A percentile compares a stretch with the other conserved stretches of the same genome.
These are phyloP conservation scores for Pelodiscus sinensis DNA, from an alignment of 2,113 vertebrate genomes.

Conservation along the genomic window DNA sequence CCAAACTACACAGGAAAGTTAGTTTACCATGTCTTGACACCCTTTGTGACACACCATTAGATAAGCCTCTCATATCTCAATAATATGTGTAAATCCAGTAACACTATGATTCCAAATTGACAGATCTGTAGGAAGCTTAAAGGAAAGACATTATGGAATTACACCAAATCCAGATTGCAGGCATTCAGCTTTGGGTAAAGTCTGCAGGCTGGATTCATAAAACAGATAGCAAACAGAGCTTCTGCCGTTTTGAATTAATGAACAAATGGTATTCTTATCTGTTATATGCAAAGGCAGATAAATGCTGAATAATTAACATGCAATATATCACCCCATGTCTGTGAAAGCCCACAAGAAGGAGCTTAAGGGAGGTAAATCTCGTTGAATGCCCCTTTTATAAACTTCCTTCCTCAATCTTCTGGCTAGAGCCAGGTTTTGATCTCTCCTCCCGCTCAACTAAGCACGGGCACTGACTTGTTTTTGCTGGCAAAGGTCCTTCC, in stretches of 20 bases:
- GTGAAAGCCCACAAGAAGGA: conserved; percentile 7
- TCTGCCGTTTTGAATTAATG: not conserved
- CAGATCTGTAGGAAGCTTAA: conserved; percentile 27
- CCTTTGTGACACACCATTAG: conserved; percentile 13
- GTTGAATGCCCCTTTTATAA: not conserved
- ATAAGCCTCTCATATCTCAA: conserved; percentile 37
- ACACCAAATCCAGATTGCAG: conserved; percentile 2
- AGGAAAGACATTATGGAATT: not conserved
- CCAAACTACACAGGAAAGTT: not conserved
- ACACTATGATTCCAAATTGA: conserved; percentile 45
- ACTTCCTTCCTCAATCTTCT: not conserved
- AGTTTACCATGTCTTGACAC: conserved; percentile 42
- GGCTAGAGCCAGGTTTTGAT: not conserved
- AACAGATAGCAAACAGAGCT: not conserved
- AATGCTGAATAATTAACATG: not conserved
- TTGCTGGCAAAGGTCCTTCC: too few relatives aligned
- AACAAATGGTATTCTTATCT: not conserved
- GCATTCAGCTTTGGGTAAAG: not conserved
- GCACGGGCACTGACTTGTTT: too few relatives aligned
- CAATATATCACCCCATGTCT: not conserved
- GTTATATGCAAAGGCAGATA: not conserved
- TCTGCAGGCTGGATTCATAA: conserved; percentile 7
- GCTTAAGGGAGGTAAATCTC: not conserved
- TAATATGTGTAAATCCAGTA: conserved; percentile 56
- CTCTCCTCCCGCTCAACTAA: not conserved